Evolutionary conservation across 35 echinoderm and acorn worm genomes (phyloP).

Genomic region (Amphiura filiformis): DNA sequence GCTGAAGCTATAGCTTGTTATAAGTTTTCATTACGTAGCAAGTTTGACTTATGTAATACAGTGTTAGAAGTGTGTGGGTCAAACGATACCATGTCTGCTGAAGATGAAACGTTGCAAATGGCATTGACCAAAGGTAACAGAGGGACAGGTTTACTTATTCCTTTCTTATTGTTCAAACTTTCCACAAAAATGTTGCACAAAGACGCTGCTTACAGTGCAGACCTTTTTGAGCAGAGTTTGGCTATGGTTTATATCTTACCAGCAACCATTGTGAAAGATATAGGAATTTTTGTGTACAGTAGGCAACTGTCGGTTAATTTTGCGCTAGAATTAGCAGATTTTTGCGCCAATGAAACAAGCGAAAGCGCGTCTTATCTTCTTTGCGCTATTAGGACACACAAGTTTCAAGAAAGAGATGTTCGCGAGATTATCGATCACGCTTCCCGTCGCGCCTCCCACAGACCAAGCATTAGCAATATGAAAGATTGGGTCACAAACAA

Average conservation of each 20-base stretch:
- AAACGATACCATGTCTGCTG: neutral
- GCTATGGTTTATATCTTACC: neutral
- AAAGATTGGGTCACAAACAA: neutral
- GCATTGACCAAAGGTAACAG: neutral
- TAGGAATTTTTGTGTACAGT: neutral
- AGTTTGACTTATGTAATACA: neutral
- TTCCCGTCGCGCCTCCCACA: neutral
- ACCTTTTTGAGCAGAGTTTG: conserved; percentile 2
- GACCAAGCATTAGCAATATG: neutral
- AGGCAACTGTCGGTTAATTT: neutral
- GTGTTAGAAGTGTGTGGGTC: neutral
- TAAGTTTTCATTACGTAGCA: neutral
- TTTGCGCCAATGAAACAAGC: neutral
- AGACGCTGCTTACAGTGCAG: neutral
- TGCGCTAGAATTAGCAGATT: neutral
- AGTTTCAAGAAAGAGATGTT: neutral
- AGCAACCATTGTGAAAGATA: neutral
- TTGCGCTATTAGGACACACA: neutral
- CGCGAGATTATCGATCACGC: neutral
- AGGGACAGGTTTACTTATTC: neutral
- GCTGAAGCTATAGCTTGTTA: neutral
- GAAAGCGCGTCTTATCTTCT: neutral
- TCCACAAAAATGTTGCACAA: neutral
- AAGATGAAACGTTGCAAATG: neutral
- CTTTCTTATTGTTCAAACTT: neutral